Conservation (phyloP, 2,113 vertebrate species). For the Phycodurus eques region DNA sequence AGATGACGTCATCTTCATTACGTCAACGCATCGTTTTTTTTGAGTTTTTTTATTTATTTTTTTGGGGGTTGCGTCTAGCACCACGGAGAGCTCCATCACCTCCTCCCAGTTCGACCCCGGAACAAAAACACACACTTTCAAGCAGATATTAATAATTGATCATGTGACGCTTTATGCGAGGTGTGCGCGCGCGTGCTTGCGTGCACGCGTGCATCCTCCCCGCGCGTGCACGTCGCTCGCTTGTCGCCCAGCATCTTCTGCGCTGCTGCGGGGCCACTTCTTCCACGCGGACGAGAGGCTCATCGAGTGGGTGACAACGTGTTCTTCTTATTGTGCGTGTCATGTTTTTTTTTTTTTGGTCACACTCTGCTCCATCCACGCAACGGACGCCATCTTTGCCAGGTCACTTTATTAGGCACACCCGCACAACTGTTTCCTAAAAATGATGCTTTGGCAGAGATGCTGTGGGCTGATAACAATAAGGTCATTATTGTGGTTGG, state of each 20-base stretch:
- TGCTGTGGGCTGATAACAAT: neutral
- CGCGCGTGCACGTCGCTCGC: neutral
- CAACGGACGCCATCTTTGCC: neutral
- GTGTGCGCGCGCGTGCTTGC: neutral
- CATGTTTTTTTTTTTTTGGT: neutral
- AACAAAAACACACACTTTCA: neutral
- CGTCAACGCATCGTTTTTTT: neutral
- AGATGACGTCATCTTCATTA: neutral
- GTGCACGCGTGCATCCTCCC: neutral
- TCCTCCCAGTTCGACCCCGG: neutral
- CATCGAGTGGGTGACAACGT: neutral
- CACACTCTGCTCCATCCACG: neutral
- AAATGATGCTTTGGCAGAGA: neutral
- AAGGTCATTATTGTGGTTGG: neutral
- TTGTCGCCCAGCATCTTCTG: neutral
- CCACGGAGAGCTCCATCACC: slow-evolving; percentile 28
- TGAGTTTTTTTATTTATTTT: no score
- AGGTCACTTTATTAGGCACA: neutral
- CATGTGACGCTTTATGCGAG: neutral
- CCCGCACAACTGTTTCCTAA: neutral
- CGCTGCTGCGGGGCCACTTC: neutral
- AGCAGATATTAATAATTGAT: neutral
- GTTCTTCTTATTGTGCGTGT: neutral
- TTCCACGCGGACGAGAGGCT: slow-evolving; percentile 40
- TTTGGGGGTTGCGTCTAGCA: slow-evolving; percentile 24